A percentile compares a stretch with the other conserved stretches of the same genome.
Evolutionary conservation across 2,797 vertebrate genomes (phyloP).

Genomic region (Sebastes steindachneri): DNA sequence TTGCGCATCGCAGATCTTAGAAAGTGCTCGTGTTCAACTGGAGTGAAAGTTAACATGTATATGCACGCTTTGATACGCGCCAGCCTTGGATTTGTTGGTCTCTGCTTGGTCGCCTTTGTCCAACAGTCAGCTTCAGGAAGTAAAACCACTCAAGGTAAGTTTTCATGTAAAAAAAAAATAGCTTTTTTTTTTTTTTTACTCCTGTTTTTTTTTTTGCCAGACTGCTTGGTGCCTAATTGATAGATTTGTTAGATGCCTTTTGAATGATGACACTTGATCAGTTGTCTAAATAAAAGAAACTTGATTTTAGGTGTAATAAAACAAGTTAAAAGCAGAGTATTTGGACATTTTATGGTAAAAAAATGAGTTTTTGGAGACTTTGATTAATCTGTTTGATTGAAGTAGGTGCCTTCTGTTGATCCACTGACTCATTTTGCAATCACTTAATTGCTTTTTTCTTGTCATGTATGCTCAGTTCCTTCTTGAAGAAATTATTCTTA

Average conservation of each 20-base stretch:
- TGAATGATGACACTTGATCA: neutral
- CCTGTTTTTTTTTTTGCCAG: neutral
- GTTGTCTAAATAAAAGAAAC: neutral
- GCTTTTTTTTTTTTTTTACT: neutral
- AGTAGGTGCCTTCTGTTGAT: constrained; percentile 9
- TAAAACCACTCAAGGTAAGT: constrained; percentile 94
- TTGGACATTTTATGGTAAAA: neutral
- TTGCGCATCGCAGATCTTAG: constrained; percentile 67
- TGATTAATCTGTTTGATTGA: constrained; percentile 3
- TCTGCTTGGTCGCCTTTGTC: constrained; percentile 91
- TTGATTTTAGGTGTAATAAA: neutral
- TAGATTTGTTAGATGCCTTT: neutral
- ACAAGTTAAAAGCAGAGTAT: neutral
- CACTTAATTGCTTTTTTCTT: neutral
- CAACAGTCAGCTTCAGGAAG: constrained; percentile 88
- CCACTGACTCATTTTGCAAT: constrained; percentile 5
- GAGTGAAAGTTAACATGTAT: constrained; percentile 78
- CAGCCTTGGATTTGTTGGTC: constrained; percentile 87
- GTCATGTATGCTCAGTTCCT: neutral
- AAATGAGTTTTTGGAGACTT: constrained; percentile 5
- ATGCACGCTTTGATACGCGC: constrained; percentile 87
- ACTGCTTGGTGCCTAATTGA: neutral
- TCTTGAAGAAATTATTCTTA: neutral
- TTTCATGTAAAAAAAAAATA: constrained; percentile 42
- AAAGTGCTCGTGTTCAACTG: constrained; percentile 64